Conservation (phyloP, 2,888 invertebrate genomes). For the Parnassius mnemosyne region DNA sequence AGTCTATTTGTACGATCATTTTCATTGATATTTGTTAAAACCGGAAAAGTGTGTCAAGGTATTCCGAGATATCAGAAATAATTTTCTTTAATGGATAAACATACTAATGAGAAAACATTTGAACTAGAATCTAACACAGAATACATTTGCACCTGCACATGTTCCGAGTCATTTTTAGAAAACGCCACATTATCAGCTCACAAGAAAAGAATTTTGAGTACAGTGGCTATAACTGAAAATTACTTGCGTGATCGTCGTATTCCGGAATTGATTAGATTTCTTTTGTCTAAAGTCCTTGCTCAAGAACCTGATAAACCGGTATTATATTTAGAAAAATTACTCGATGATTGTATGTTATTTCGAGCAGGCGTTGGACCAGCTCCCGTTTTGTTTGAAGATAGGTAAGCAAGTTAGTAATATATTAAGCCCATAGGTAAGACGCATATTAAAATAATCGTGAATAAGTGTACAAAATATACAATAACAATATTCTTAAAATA, state of each 20-base stretch:
- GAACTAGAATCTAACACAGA: slow-evolving; percentile 38
- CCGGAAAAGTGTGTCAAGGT: too few relatives aligned
- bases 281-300: slow-evolving; percentile 59
- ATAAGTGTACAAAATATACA: neutral
- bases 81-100: too few relatives aligned
- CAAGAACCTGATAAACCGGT: slow-evolving; percentile 46
- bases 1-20: too few relatives aligned
- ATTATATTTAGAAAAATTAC: slow-evolving; percentile 49
- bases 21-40: too few relatives aligned
- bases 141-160: slow-evolving; percentile 49
- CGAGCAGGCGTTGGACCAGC: slow-evolving; percentile 60
- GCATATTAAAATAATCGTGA: neutral
- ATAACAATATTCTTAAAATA: neutral
- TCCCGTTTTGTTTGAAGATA: slow-evolving; percentile 62
- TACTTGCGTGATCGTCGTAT: slow-evolving; percentile 64
- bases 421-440: neutral
- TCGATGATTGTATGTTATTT: slow-evolving; percentile 67
- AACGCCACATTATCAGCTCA: slow-evolving; percentile 43
- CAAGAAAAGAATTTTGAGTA: slow-evolving; percentile 49
- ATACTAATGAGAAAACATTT: too few relatives aligned
- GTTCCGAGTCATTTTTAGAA: slow-evolving; percentile 40
- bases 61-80: too few relatives aligned
- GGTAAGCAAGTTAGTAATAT: slow-evolving; percentile 39
- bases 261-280: slow-evolving; percentile 61
- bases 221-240: slow-evolving; percentile 54